Base-by-base conservation (phyloP, 2,888 invertebrate genomes). In the Drymonia ruficornis region DNA sequence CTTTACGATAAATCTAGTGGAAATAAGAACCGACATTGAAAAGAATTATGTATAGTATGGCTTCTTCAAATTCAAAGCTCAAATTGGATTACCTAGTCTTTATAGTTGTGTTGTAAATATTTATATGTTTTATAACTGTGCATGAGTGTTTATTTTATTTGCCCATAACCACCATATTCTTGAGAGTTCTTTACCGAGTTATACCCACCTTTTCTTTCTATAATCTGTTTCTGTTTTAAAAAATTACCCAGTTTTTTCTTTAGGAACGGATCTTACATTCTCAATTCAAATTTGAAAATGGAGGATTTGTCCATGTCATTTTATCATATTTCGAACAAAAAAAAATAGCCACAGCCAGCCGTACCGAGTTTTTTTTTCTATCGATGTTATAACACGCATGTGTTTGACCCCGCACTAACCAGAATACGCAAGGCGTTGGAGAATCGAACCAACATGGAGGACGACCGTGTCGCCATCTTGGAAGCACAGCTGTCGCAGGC, bases 361-460 rank as follows among this genome's bases (percentile, higher is more conserved):
- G 70, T 69, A 67, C 65, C 72, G 64, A 70, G 68, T 64, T 66
- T 65, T 71, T 64, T 66, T 65, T 67, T 67, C 65, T 74, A 80
- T 89, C 84, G 85, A 81, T 90, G 91, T 91, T 88, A 76, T 91
- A 91, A 91, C 91, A 88, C 80, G 92, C 91, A 91, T 91, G 92
- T 91, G 91, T 92, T 91, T 92, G 91, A 76, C 89, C 84, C 89
- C 86, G 87, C 88, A 91, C 91, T 91, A 92, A 91, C 84, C 93
- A 98, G 98, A 95, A 97, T 98, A 95, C 96, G 99, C 93, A 98
- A 99, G 96, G 98, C 98, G 84, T 95, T 99, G 94, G 99, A 99
- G 95, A 99, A 99, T 94, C 96, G 99, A 93, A 97, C 98, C 93
- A 98, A 98, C 94, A 98, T 98, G 97, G 99, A 99, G 94, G 99